A percentile compares a stretch with the other conserved stretches of the same genome.
phyloP scores from a whole-genome alignment of 2,797 vertebrate genomes.

The Enteromius afrohamiltoni region DNA sequence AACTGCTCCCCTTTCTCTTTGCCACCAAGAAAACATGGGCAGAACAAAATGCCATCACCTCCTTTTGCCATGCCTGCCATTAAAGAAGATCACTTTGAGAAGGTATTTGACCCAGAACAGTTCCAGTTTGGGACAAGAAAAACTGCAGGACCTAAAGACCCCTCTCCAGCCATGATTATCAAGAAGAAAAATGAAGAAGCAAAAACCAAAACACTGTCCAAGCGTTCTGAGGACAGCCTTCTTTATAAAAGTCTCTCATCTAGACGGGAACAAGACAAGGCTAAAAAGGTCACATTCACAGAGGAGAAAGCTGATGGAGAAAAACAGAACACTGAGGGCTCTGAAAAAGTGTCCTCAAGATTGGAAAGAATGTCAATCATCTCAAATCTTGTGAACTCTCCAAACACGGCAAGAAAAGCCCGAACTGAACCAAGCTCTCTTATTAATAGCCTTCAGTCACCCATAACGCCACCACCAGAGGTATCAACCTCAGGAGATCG shows the following conservation, averaged over 20 bases:
- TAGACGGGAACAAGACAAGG: constrained; percentile 59
- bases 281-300: constrained; percentile 56
- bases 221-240: constrained; percentile 79
- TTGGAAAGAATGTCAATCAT: constrained; percentile 91
- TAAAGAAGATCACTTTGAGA: constrained; percentile 91
- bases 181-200: constrained; percentile 83
- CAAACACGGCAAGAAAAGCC: constrained; percentile 64
- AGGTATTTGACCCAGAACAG: constrained; percentile 84
- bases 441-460: constrained; percentile 45
- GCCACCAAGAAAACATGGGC: constrained; percentile 84
- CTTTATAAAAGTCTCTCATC: constrained; percentile 76
- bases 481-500: constrained; percentile 46
- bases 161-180: constrained; percentile 82
- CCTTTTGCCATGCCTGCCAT: constrained; percentile 90
- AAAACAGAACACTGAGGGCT: constrained; percentile 68
- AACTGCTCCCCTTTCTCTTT: constrained; percentile 82
- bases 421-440: constrained; percentile 56
- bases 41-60: constrained; percentile 79
- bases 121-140: constrained; percentile 90
- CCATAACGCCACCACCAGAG: constrained; percentile 46
- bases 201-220: constrained; percentile 74
- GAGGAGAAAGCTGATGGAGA: constrained; percentile 60
- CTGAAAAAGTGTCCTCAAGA: constrained; percentile 80
- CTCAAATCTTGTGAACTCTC: constrained; percentile 80
- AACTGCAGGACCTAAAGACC: constrained; percentile 72